phyloP scores from a whole-genome alignment of 2,888 invertebrate genomes.

The Leucophenga maculata region DNA sequence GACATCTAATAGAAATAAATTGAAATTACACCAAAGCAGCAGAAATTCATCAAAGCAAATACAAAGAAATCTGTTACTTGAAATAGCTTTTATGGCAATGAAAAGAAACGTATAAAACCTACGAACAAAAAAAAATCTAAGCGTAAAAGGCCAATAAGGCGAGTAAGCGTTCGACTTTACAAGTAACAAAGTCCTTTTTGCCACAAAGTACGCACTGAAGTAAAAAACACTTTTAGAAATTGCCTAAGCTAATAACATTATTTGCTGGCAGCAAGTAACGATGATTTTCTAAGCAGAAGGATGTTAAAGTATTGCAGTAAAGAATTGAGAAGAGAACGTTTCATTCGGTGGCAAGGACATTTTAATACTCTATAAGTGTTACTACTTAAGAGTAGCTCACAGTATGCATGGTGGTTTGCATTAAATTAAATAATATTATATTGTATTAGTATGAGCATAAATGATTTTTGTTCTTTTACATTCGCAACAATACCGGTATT shows the following conservation, averaged over 20 bases:
- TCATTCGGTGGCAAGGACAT: too few species aligned
- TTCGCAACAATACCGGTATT: too few species aligned
- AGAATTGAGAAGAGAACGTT: too few species aligned
- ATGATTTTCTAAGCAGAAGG: too few species aligned
- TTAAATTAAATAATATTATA: too few species aligned
- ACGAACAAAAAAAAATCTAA: slow-evolving; percentile 10
- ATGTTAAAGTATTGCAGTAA: too few species aligned
- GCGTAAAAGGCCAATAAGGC: neutral
- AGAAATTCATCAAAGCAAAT: slow-evolving; percentile 49
- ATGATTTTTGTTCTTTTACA: too few species aligned
- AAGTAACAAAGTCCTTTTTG: slow-evolving; percentile 26
- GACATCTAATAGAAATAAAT: slow-evolving; percentile 17
- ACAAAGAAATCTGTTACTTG: slow-evolving; percentile 13
- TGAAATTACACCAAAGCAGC: slow-evolving; percentile 31
- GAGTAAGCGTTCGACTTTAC: slow-evolving; percentile 30
- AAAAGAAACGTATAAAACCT: slow-evolving; percentile 20
- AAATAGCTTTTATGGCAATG: slow-evolving; percentile 37
- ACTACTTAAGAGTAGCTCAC: too few species aligned
- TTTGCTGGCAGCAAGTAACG: slow-evolving; percentile 23
- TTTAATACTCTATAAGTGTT: too few species aligned
- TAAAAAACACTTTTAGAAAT: slow-evolving; percentile 53
- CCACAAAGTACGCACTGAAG: slow-evolving; percentile 39
- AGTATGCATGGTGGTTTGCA: too few species aligned
- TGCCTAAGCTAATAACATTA: slow-evolving; percentile 50
- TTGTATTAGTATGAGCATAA: too few species aligned